Conservation (phyloP, 2,888 invertebrate genomes). For the Agriopis leucophaearia region DNA sequence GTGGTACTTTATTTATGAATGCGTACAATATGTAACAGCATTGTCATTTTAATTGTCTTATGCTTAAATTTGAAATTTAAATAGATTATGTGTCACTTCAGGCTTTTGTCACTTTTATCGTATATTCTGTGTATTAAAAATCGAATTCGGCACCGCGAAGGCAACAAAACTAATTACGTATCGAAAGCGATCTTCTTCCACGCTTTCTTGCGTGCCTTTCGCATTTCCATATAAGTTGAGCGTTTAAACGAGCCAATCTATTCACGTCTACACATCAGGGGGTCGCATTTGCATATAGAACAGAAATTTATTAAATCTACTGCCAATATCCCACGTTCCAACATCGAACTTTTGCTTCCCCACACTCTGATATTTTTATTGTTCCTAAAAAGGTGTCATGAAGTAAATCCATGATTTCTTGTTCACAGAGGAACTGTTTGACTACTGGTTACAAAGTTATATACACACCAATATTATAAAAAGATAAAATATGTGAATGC, state of each 20-base stretch:
- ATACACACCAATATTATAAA: not conserved
- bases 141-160: conserved; percentile 74
- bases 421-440: not conserved
- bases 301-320: conserved; percentile 87
- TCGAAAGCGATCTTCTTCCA: conserved; percentile 82
- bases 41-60: not conserved
- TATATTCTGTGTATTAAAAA: conserved; percentile 69
- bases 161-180: conserved; percentile 85
- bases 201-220: conserved; percentile 86
- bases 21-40: not conserved
- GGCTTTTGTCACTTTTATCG: conserved; percentile 34
- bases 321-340: conserved; percentile 84
- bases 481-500: no score
- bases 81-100: conserved; percentile 36
- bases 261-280: conserved; percentile 87
- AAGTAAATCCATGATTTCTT: conserved; percentile 29
- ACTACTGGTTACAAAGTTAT: not conserved
- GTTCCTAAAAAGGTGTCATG: conserved; percentile 65
- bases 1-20: conserved; percentile 10
- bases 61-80: conserved; percentile 10
- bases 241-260: conserved; percentile 86
- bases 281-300: conserved; percentile 86
- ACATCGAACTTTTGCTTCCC: conserved; percentile 83
- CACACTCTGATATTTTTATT: conserved; percentile 76
- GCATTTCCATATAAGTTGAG: conserved; percentile 86